Evolutionary conservation across 2,888 invertebrate species (phyloP).

Genomic region (Dione juno): DNA sequence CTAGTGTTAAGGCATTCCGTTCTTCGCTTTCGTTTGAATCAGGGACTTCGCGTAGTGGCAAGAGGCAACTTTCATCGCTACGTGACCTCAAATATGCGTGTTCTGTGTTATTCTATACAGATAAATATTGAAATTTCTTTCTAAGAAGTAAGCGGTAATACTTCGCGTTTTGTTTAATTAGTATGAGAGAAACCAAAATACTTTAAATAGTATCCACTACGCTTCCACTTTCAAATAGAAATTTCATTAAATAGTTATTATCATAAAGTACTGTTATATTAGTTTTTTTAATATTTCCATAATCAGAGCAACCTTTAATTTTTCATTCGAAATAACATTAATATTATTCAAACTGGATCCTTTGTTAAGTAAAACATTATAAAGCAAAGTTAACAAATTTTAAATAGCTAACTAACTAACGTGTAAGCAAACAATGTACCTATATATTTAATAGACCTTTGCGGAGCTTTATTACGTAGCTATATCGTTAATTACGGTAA

Average conservation of each 20-base stretch:
- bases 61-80: too few relatives aligned
- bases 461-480: slow-evolving; percentile 22
- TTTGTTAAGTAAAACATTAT: slow-evolving; percentile 9
- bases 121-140: too few relatives aligned
- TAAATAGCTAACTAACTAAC: neutral
- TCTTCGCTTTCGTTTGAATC: neutral
- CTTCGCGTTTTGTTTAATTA: too few relatives aligned
- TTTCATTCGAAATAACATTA: neutral
- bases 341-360: neutral
- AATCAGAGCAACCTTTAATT: neutral
- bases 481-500: slow-evolving; percentile 27
- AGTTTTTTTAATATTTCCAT: neutral
- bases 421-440: neutral
- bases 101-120: too few relatives aligned
- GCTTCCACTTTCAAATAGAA: neutral
- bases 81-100: too few relatives aligned
- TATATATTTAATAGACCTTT: slow-evolving; percentile 20
- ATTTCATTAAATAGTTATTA: neutral
- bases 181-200: too few relatives aligned
- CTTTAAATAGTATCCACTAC: too few relatives aligned
- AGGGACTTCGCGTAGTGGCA: too few relatives aligned
- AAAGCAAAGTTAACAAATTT: slow-evolving; percentile 12
- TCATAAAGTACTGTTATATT: neutral
- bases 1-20: neutral
- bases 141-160: too few relatives aligned